These are phyloP conservation scores for Ochropleura leucogaster DNA, from an alignment of 2,888 invertebrate genomes.

Conservation along the genomic window DNA sequence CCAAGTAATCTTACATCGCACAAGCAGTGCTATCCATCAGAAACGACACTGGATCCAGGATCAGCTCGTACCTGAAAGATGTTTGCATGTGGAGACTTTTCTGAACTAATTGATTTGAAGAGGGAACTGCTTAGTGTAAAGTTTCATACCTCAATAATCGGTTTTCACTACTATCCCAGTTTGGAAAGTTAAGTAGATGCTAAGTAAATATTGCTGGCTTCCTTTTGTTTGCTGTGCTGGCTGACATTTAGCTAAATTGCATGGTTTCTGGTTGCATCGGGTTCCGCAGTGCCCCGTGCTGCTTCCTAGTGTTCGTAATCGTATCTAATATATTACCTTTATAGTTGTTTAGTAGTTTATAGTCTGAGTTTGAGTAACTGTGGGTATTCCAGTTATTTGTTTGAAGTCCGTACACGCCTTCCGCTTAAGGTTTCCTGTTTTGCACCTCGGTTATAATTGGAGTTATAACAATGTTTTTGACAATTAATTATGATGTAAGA, in stretches of 20 bases:
- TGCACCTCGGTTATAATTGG: not conserved
- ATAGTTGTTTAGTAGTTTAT: slow-evolving; percentile 23
- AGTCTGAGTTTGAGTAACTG: not conserved
- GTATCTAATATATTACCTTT: slow-evolving; percentile 27
- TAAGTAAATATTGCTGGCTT: slow-evolving; percentile 37
- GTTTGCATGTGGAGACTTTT: not conserved
- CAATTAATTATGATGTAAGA: too few relatives aligned
- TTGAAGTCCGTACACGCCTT: not conserved
- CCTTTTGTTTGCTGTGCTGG: slow-evolving; percentile 18
- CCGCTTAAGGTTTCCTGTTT: not conserved
- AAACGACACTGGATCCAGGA: too few relatives aligned
- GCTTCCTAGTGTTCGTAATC: slow-evolving; percentile 30
- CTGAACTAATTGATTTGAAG: not conserved
- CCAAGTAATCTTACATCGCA: not conserved
- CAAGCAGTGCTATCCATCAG: not conserved
- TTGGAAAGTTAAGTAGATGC: slow-evolving; percentile 16
- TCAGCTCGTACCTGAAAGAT: too few relatives aligned
- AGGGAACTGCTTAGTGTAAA: not conserved
- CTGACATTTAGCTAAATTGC: slow-evolving; percentile 40
- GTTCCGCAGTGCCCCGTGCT: slow-evolving; percentile 12
- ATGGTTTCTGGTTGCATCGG: slow-evolving; percentile 44
- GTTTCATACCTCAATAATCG: not conserved
- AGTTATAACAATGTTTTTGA: not conserved
- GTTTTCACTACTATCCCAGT: not conserved
- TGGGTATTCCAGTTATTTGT: not conserved